Base-by-base conservation (phyloP, 1,140 invertebrate genomes). In the Bactericera cockerelli region DNA sequence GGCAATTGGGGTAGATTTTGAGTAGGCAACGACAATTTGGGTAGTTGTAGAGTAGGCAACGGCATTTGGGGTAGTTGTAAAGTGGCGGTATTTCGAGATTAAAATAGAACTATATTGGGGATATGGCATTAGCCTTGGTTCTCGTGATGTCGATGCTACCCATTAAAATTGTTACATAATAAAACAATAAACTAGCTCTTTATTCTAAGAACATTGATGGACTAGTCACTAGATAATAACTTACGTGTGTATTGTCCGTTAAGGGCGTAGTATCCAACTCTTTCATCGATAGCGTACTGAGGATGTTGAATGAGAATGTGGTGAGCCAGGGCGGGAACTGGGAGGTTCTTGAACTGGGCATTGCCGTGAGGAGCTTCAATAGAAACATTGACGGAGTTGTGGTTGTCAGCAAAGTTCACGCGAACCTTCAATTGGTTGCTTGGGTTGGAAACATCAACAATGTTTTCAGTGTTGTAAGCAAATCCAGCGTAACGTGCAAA, bases 371-470 rank as follows among this genome's bases (percentile, higher is more conserved):
- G 69, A 14, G 75, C 70, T 14, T 66, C 65, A 1, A 81, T 39
- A 1, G 66, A 62, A 6, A 79, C 57, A 56, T 77, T 71, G 25
- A 73, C 63, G 13, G 61, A 67, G 2, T 73, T 63, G 1, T 74
- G 66, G 31, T 76, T 59, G 0, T 71, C 69, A 16, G 65, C 64
- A 36, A 75, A 66, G 14, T 73, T 66, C 13, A 71, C 64, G 8
- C 71, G 65, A 16, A 77, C 59, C 26, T 75, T 72, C 4, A 80
- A 65, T 67, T 78, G 69, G 67, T 77, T 68, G 59, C 68, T n/a
- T 56, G 67, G 66, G 6, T 68, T 64, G 22, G 57, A 58, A 2
- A n/a, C n/a, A 13, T 60, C 55, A 14, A 68, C 55, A 6, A 62
- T 38, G 42, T 67, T 63, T 38, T 68, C 67, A 16, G 62, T 59